Evolutionary conservation across 2,888 invertebrate species (phyloP).

Genomic region (Globia sparganii): DNA sequence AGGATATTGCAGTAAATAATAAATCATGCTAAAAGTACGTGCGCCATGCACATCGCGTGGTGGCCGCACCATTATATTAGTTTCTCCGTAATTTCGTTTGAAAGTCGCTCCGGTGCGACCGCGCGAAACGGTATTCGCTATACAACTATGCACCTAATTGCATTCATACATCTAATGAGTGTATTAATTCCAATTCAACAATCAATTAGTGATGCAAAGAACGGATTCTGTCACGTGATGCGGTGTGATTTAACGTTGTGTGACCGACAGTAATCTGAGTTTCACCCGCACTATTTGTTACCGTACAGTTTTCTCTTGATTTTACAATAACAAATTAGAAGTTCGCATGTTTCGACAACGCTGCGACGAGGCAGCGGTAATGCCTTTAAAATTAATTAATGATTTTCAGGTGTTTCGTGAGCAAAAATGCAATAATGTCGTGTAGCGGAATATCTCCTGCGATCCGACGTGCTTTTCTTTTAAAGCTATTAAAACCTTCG

Average conservation of each 20-base stretch:
- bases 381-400: slow-evolving; percentile 64
- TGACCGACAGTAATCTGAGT: slow-evolving; percentile 58
- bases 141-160: slow-evolving; percentile 85
- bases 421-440: slow-evolving; percentile 63
- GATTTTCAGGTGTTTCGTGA: slow-evolving; percentile 60
- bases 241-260: slow-evolving; percentile 64
- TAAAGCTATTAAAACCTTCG: slow-evolving; percentile 60
- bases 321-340: slow-evolving; percentile 66
- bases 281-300: slow-evolving; percentile 66
- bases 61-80: slow-evolving; percentile 78
- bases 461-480: slow-evolving; percentile 60
- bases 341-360: slow-evolving; percentile 62
- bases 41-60: slow-evolving; percentile 77
- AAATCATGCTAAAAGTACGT: slow-evolving; percentile 58
- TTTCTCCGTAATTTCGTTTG: slow-evolving; percentile 86
- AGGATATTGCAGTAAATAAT: slow-evolving; percentile 57
- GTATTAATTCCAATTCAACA: slow-evolving; percentile 80
- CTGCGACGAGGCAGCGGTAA: slow-evolving; percentile 36
- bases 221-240: slow-evolving; percentile 77
- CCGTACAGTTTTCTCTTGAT: slow-evolving; percentile 60
- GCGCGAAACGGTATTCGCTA: slow-evolving; percentile 83
- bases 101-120: slow-evolving; percentile 83
- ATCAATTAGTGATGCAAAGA: slow-evolving; percentile 77
- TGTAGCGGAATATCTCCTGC: slow-evolving; percentile 57
- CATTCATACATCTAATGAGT: slow-evolving; percentile 81